Percentiles rank a stretch among this genome's conserved stretches.
These are phyloP conservation scores for Lycopodina hypogea DNA, from an alignment of 37 sponge, comb jelly and placozoan species.

Conservation along the genomic window DNA sequence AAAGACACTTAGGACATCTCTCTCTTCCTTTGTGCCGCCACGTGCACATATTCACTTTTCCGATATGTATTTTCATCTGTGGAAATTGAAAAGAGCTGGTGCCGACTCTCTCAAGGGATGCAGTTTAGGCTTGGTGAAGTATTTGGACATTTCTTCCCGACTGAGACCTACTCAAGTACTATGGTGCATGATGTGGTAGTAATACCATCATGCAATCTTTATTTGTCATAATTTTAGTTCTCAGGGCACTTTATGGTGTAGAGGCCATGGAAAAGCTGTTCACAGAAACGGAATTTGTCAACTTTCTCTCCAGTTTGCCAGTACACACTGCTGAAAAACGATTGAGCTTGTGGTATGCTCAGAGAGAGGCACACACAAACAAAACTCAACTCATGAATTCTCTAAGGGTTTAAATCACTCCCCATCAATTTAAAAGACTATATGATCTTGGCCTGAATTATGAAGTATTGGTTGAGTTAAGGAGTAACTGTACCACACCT, in stretches of 20 bases:
- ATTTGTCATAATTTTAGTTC: constrained; percentile 8
- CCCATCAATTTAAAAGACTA: not conserved
- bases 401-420: not conserved
- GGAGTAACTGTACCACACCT: not conserved
- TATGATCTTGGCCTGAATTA: not conserved
- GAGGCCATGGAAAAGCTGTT: constrained; percentile 34
- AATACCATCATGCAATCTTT: not conserved
- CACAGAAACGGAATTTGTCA: not conserved
- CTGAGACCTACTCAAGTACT: constrained; percentile 1
- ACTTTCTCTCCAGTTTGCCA: not conserved
- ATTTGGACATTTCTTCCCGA: not conserved
- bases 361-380: no score
- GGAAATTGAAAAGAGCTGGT: constrained; percentile 29
- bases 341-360: not conserved
- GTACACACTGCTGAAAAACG: not conserved
- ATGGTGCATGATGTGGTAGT: not conserved
- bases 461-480: not conserved
- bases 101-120: not conserved
- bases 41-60: constrained; percentile 47
- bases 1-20: constrained; percentile 14
- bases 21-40: not conserved
- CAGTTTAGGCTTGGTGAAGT: constrained; percentile 14
- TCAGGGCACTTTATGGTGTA: constrained; percentile 42
- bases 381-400: no score
- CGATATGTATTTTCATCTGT: constrained; percentile 25